These are phyloP conservation scores for Penaeus indicus DNA, from an alignment of 1,140 invertebrate species.

Conservation along the genomic window DNA sequence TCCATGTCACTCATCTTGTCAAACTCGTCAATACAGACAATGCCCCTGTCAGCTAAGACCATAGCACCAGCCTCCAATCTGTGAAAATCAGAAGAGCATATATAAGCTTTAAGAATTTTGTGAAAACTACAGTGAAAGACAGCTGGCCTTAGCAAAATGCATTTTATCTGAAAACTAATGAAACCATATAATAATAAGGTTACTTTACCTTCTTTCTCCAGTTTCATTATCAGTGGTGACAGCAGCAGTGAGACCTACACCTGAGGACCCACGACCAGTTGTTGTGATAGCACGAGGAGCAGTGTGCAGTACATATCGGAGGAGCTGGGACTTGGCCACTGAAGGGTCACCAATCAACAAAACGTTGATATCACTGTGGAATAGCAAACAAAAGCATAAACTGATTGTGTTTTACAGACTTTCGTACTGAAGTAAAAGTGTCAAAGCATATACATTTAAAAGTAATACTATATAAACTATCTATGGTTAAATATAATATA, in stretches of 20 bases:
- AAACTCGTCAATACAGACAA: conserved; percentile 99
- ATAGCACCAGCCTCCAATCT: conserved; percentile 98
- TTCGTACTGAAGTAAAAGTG: no score
- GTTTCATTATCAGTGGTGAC: conserved; percentile 97
- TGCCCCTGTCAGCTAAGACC: conserved; percentile 98
- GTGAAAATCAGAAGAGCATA: conserved; percentile 62
- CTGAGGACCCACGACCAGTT: conserved; percentile 94
- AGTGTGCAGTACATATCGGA: conserved; percentile 94
- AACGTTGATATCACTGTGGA: conserved; percentile 91
- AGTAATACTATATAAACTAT: no score
- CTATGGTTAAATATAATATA: no score
- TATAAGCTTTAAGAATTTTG: not conserved
- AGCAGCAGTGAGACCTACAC: conserved; percentile 98
- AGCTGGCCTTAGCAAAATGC: not conserved
- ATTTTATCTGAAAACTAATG: not conserved
- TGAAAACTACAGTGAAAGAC: not conserved
- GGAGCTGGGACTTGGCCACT: conserved; percentile 97
- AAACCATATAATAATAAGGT: not conserved
- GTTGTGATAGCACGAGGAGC: conserved; percentile 96
- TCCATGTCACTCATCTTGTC: conserved; percentile 99
- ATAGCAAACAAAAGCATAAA: conserved; percentile 42
- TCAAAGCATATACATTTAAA: no score
- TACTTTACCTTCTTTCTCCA: conserved; percentile 79
- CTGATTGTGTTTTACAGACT: not conserved
- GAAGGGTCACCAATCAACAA: conserved; percentile 98